Conservation (phyloP, 2,797 vertebrate species). For the Xerus rutilus region DNA sequence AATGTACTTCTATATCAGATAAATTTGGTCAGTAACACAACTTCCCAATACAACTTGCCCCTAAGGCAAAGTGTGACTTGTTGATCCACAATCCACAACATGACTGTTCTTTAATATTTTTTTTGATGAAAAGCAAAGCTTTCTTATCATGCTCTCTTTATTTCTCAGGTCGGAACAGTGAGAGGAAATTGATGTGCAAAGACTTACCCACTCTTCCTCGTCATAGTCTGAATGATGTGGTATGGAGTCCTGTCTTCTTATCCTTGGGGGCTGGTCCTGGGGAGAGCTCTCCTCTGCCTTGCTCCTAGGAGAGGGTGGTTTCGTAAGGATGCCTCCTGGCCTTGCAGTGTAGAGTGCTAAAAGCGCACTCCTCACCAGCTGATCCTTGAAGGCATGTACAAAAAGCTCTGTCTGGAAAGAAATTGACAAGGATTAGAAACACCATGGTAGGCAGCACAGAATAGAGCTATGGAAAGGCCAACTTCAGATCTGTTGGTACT, state of each 20-base stretch:
- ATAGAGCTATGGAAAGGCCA: slow-evolving; percentile 13
- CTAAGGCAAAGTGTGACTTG: background rate
- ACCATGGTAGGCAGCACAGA: background rate
- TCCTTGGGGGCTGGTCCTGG: slow-evolving; percentile 82
- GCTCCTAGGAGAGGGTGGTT: slow-evolving; percentile 88
- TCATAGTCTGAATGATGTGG: slow-evolving; percentile 97
- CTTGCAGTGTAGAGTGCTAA: slow-evolving; percentile 95
- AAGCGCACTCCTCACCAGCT: slow-evolving; percentile 97
- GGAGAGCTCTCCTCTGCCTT: slow-evolving; percentile 85
- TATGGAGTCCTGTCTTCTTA: slow-evolving; percentile 94
- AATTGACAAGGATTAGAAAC: slow-evolving; percentile 65
- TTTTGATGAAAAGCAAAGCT: background rate
- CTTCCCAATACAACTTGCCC: background rate
- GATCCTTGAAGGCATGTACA: slow-evolving; percentile 97
- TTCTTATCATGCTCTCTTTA: background rate
- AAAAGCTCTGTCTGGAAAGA: slow-evolving; percentile 95
- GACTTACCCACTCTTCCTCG: slow-evolving; percentile 98
- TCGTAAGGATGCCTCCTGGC: slow-evolving; percentile 93
- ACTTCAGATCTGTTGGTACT: background rate
- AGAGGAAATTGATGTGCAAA: background rate
- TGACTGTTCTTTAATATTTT: background rate
- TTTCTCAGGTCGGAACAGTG: background rate
- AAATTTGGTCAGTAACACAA: slow-evolving; percentile 40
- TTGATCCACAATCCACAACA: background rate
- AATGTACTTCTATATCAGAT: background rate